Conservation (phyloP, 2,888 invertebrate genomes). For the Cantharis nigra region DNA sequence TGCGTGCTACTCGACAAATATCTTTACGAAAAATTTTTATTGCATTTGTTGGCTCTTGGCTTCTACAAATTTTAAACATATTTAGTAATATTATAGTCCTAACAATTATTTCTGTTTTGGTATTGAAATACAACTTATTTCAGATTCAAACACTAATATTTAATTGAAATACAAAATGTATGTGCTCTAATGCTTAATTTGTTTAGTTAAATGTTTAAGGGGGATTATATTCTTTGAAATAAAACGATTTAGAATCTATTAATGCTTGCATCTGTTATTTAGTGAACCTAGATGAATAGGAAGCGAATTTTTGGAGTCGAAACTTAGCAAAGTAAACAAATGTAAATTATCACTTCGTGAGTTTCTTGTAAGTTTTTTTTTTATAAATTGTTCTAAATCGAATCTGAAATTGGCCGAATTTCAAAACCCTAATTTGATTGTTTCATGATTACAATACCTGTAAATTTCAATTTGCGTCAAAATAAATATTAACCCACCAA, state of each 20-base stretch:
- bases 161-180: too few relatives aligned
- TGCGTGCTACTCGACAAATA: constrained; percentile 39
- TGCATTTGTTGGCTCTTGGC: constrained; percentile 30
- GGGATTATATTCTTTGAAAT: too few relatives aligned
- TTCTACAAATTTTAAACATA: constrained; percentile 26
- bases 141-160: neutral
- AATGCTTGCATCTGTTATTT: too few relatives aligned
- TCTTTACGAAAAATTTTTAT: constrained; percentile 39
- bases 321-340: too few relatives aligned
- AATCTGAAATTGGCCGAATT: neutral
- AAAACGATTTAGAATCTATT: too few relatives aligned
- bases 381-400: too few relatives aligned
- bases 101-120: neutral
- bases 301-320: too few relatives aligned
- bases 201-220: too few relatives aligned
- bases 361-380: too few relatives aligned
- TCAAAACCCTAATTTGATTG: neutral
- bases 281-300: too few relatives aligned
- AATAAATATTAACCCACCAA: constrained; percentile 41
- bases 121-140: neutral
- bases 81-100: neutral
- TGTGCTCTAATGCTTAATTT: too few relatives aligned
- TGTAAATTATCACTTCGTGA: too few relatives aligned
- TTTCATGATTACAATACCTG: constrained; percentile 26
- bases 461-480: constrained; percentile 42